These are phyloP conservation scores for Corythaixoides concolor DNA, from an alignment of 2,113 vertebrate genomes.

Conservation along the genomic window DNA sequence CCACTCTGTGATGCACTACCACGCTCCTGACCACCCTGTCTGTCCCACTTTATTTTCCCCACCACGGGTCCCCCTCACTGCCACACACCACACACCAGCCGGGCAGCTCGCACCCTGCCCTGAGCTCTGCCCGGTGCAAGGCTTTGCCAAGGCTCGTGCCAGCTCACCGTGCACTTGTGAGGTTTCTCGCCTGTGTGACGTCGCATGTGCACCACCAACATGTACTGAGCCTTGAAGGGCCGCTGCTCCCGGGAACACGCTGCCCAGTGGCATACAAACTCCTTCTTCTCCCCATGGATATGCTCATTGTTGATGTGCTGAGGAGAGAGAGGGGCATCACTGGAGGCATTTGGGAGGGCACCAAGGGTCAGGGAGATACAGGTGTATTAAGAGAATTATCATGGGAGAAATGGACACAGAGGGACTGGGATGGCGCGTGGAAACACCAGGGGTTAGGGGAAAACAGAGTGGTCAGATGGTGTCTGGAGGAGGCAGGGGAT, in stretches of 20 bases:
- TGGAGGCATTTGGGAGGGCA: neutral
- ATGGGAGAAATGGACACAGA: fast-evolving
- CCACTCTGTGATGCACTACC: fast-evolving
- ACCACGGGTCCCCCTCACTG: neutral
- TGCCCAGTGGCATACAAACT: conserved; percentile 97
- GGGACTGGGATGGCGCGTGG: neutral
- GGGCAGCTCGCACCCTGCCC: neutral
- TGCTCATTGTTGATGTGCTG: conserved; percentile 99
- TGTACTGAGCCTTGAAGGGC: conserved; percentile 98
- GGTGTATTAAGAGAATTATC: neutral
- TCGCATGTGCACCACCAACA: conserved; percentile 98
- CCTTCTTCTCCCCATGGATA: conserved; percentile 98
- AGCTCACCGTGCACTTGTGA: conserved; percentile 96
- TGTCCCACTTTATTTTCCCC: neutral
- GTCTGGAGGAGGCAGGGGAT: neutral
- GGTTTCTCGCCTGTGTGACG: conserved; percentile 98
- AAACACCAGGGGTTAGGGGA: neutral
- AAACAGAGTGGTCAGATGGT: neutral
- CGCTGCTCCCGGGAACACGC: conserved; percentile 94
- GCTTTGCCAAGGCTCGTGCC: neutral
- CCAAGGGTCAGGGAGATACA: neutral
- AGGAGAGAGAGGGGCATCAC: neutral
- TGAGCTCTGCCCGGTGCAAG: neutral
- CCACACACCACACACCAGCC: fast-evolving
- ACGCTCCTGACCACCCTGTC: neutral